Conservation (phyloP, 2,797 vertebrate species). For the Buphagus erythrorhynchus region DNA sequence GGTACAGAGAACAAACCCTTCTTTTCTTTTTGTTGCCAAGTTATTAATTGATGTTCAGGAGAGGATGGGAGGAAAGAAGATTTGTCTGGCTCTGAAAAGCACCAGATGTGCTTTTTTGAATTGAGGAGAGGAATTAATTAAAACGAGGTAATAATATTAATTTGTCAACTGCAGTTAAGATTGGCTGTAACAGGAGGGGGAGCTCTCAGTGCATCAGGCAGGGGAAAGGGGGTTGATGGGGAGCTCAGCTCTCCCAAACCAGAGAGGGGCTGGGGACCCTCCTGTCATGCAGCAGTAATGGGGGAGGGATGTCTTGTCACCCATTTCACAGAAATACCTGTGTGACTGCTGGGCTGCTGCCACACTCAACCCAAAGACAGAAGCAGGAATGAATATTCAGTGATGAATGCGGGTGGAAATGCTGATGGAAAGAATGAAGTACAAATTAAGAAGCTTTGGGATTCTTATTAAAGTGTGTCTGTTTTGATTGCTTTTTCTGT, state of each 20-base stretch:
- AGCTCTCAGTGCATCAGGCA: constrained; percentile 67
- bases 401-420: constrained; percentile 53
- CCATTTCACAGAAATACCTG: not conserved
- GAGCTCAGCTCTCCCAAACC: constrained; percentile 23
- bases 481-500: constrained; percentile 77
- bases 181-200: constrained; percentile 65
- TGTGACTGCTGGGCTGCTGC: not conserved
- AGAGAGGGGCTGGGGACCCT: not conserved
- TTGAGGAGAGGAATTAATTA: constrained; percentile 64
- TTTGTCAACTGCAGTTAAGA: constrained; percentile 16
- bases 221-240: constrained; percentile 2
- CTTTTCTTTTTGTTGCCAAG: constrained; percentile 69
- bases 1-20: constrained; percentile 65
- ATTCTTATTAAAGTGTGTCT: constrained; percentile 69
- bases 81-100: constrained; percentile 75
- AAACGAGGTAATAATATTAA: constrained; percentile 64
- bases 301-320: not conserved
- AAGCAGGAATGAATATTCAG: constrained; percentile 72
- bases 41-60: constrained; percentile 70
- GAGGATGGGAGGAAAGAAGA: constrained; percentile 62
- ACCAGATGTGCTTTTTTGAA: constrained; percentile 68
- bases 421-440: constrained; percentile 35
- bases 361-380: constrained; percentile 44
- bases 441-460: constrained; percentile 53
- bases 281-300: not conserved